phyloP scores from a whole-genome alignment of 2,888 invertebrate genomes.

The Mythimna albipuncta region DNA sequence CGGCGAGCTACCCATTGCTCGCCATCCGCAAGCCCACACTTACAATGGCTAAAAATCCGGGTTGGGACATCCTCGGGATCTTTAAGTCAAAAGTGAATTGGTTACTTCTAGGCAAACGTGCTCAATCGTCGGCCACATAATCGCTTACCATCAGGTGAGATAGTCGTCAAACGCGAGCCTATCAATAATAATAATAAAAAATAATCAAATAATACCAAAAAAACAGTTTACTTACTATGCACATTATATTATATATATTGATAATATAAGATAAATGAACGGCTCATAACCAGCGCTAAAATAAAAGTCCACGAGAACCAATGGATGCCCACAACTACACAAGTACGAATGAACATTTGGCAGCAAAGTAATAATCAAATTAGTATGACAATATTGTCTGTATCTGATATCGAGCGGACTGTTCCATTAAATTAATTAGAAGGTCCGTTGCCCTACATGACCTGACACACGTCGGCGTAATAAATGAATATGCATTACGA shows the following conservation, averaged over 20 bases:
- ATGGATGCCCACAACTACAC: slow-evolving; percentile 58
- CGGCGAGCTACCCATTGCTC: too few relatives aligned
- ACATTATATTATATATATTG: too few relatives aligned
- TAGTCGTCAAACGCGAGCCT: too few relatives aligned
- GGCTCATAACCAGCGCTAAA: slow-evolving; percentile 63
- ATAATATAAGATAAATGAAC: slow-evolving; percentile 68
- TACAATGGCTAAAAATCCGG: too few relatives aligned
- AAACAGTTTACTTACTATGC: slow-evolving; percentile 66
- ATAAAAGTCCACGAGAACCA: slow-evolving; percentile 73
- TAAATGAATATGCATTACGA: slow-evolving; percentile 40
- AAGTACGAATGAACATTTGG: slow-evolving; percentile 36
- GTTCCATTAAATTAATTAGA: slow-evolving; percentile 59
- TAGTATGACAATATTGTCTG: slow-evolving; percentile 56
- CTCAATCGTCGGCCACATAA: too few relatives aligned
- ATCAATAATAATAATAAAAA: too few relatives aligned
- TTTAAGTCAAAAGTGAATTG: too few relatives aligned
- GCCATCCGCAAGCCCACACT: too few relatives aligned
- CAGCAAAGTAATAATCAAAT: slow-evolving; percentile 54
- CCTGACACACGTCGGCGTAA: slow-evolving; percentile 28
- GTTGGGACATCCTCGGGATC: too few relatives aligned
- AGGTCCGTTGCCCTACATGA: slow-evolving; percentile 25
- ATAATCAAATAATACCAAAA: slow-evolving; percentile 65
- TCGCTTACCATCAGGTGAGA: too few relatives aligned
- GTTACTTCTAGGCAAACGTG: too few relatives aligned
- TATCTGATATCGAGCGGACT: slow-evolving; percentile 39